Conservation (phyloP, 1,140 invertebrate genomes). For the Drosophila parabipectinata region DNA sequence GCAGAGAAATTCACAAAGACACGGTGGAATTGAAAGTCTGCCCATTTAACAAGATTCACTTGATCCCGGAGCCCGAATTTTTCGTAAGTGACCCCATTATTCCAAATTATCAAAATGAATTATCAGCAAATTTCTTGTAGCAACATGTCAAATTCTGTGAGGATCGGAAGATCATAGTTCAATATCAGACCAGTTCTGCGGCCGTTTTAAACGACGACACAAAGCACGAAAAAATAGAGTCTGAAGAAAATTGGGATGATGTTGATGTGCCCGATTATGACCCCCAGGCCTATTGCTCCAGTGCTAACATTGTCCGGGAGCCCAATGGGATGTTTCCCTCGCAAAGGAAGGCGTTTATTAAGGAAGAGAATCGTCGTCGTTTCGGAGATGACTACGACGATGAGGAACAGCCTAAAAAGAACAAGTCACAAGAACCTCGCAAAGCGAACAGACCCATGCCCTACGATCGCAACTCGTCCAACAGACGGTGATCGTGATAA, state of each 20-base stretch:
- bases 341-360: constrained; percentile 62
- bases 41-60: constrained; percentile 64
- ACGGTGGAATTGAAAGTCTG: constrained; percentile 59
- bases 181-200: constrained; percentile 51
- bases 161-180: constrained; percentile 68
- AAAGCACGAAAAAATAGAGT: constrained; percentile 54
- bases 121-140: constrained; percentile 14
- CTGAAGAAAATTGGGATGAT: constrained; percentile 72
- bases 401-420: constrained; percentile 5
- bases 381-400: constrained; percentile 37
- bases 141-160: constrained; percentile 55
- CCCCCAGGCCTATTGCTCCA: constrained; percentile 54
- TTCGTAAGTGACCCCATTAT: constrained; percentile 40
- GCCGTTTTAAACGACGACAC: constrained; percentile 47
- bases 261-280: constrained; percentile 51
- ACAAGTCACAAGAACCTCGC: not conserved
- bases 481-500: not conserved
- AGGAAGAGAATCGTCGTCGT: constrained; percentile 53
- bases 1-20: constrained; percentile 57
- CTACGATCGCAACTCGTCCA: constrained; percentile 1
- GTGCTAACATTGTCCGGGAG: constrained; percentile 57
- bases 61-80: constrained; percentile 62
- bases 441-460: constrained; percentile 12
- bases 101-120: not conserved
- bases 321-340: constrained; percentile 55